Conservation (phyloP, 2,888 invertebrate species). For the Nesidiocoris tenuis region DNA sequence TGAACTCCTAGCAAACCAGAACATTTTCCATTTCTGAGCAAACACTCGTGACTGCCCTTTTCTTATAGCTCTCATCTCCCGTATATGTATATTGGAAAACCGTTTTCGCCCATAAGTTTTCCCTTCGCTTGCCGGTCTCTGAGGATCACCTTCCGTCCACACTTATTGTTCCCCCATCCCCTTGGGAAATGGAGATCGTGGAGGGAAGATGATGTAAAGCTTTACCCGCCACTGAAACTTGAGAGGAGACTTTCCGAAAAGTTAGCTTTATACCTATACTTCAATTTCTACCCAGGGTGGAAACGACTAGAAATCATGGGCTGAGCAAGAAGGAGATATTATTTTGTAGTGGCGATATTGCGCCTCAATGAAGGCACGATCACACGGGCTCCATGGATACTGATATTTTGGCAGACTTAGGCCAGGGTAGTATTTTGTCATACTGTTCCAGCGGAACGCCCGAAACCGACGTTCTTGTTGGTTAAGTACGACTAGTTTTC, state of each 20-base stretch:
- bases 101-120: background rate
- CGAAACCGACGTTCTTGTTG: too few relatives aligned
- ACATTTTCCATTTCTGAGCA: too few relatives aligned
- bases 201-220: background rate
- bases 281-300: background rate
- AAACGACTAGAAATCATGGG: background rate
- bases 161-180: background rate
- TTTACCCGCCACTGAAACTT: background rate
- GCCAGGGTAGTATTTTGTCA: too few relatives aligned
- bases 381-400: too few relatives aligned
- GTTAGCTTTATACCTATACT: background rate
- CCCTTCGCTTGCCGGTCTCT: background rate
- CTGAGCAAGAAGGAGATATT: background rate
- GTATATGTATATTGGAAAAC: background rate
- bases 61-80: too few relatives aligned
- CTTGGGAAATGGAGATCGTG: background rate
- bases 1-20: too few relatives aligned
- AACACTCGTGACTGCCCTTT: too few relatives aligned
- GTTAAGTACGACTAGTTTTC: too few relatives aligned
- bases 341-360: background rate
- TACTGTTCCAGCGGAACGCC: too few relatives aligned
- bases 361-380: too few relatives aligned
- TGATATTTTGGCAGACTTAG: too few relatives aligned
- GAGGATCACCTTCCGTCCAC: background rate
- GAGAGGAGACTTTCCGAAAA: background rate